A percentile compares a stretch with the other conserved stretches of the same genome.
phyloP scores from a whole-genome alignment of 2,797 vertebrate species.

The Schizopygopsis pylzovi region DNA sequence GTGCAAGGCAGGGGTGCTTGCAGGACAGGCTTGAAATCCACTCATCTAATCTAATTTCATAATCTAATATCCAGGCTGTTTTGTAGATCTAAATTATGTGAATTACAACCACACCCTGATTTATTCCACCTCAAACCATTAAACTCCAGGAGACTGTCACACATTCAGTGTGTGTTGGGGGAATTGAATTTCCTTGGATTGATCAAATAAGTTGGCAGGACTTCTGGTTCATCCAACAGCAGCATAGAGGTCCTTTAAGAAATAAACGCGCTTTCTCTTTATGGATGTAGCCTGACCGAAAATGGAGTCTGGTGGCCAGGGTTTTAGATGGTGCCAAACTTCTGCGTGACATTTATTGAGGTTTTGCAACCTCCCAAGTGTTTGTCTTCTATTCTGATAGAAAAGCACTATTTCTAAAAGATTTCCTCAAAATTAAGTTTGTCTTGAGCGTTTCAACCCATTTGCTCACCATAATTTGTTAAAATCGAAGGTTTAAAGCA shows the following conservation, averaged over 20 bases:
- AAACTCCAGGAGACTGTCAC: not conserved
- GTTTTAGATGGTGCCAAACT: not conserved
- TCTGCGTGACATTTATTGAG: not conserved
- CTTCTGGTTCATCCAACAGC: not conserved
- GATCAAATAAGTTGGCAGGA: not conserved
- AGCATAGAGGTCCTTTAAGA: not conserved
- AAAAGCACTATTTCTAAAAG: not conserved
- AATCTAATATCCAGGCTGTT: constrained; percentile 31
- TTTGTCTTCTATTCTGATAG: not conserved
- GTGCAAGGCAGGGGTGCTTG: too few relatives aligned
- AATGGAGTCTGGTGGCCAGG: not conserved
- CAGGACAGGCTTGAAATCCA: too few relatives aligned
- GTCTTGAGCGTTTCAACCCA: not conserved
- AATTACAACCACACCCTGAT: not conserved
- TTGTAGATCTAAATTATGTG: constrained; percentile 4
- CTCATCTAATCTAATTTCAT: constrained; percentile 25
- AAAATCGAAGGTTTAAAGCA: not conserved
- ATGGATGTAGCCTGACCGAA: not conserved
- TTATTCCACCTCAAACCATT: constrained; percentile 6
- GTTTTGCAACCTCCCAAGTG: not conserved
- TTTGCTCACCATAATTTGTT: not conserved
- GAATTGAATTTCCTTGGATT: not conserved
- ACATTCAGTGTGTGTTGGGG: not conserved
- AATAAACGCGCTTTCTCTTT: not conserved
- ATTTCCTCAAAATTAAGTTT: not conserved